These are phyloP conservation scores for Ophion ventricosus DNA, from an alignment of 2,888 invertebrate genomes.

Conservation along the genomic window DNA sequence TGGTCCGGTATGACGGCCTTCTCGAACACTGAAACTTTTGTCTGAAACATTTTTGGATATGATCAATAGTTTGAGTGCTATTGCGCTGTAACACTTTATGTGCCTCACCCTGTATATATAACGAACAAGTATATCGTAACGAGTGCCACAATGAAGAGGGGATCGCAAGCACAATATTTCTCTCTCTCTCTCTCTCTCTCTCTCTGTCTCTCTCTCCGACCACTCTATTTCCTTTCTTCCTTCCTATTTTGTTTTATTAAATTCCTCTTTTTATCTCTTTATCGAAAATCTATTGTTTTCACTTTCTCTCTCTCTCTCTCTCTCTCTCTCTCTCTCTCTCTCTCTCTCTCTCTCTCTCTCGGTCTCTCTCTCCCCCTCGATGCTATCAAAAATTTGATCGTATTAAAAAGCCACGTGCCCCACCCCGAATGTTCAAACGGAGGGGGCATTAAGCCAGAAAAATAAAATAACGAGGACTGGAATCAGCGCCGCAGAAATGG, in stretches of 20 bases:
- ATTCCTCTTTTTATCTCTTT: background rate
- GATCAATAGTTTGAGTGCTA: too few species aligned
- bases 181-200: background rate
- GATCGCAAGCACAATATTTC: too few species aligned
- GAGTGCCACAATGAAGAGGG: too few species aligned
- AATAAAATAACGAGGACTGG: conserved; percentile 45
- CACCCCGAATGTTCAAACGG: conserved; percentile 6
- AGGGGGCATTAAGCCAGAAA: conserved; percentile 41
- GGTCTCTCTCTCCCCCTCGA: conserved; percentile 27
- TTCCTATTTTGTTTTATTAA: background rate
- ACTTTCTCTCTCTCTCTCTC: conserved; percentile 23
- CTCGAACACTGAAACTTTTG: too few species aligned
- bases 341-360: conserved; percentile 29
- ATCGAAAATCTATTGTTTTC: conserved; percentile 22
- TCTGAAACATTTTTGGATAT: too few species aligned
- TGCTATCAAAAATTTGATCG: conserved; percentile 58
- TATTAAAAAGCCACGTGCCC: conserved; percentile 61
- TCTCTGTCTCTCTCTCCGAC: background rate
- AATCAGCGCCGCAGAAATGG: conserved; percentile 39
- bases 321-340: conserved; percentile 30
- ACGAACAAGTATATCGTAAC: too few species aligned
- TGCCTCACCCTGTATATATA: too few species aligned
- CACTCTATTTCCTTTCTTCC: too few species aligned
- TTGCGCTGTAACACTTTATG: too few species aligned
- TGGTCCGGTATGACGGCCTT: too few species aligned